A percentile compares a stretch with the other conserved stretches of the same genome.
Conservation (phyloP, 2,113 vertebrate species). For the Apteryx owenii region DNA sequence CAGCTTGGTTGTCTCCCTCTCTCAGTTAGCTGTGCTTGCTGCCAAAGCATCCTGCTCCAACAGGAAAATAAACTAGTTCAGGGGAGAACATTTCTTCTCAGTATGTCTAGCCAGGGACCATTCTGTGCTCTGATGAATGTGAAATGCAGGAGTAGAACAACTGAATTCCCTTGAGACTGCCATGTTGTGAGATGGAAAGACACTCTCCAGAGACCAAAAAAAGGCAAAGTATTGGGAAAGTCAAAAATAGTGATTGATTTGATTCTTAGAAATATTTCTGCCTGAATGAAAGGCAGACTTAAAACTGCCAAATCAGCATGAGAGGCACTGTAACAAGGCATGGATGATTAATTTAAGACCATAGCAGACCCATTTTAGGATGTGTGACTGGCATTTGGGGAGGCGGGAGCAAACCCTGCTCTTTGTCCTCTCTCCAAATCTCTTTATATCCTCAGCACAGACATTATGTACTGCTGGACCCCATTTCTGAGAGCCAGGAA, state of each 20-base stretch:
- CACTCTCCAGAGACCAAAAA: background rate
- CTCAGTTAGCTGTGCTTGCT: background rate
- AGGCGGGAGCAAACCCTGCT: background rate
- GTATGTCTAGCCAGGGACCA: background rate
- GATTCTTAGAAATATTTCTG: constrained; percentile 28
- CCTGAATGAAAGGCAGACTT: background rate
- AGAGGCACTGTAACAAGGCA: background rate
- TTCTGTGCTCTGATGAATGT: background rate
- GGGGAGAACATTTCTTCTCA: background rate
- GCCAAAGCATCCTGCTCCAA: background rate
- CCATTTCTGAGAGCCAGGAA: background rate
- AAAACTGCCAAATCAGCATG: background rate
- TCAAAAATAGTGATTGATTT: background rate
- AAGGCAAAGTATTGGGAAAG: background rate
- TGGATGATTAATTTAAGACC: background rate
- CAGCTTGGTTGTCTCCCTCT: background rate
- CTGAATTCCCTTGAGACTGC: background rate
- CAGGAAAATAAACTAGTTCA: background rate
- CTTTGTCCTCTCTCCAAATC: background rate
- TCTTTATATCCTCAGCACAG: background rate
- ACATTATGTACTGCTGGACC: background rate
- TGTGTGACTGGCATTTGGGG: background rate
- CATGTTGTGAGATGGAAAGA: background rate
- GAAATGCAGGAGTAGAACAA: background rate
- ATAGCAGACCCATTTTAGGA: background rate